Evolutionary conservation across 2,797 vertebrate species (phyloP).

Genomic region (Pagetopsis macropterus): DNA sequence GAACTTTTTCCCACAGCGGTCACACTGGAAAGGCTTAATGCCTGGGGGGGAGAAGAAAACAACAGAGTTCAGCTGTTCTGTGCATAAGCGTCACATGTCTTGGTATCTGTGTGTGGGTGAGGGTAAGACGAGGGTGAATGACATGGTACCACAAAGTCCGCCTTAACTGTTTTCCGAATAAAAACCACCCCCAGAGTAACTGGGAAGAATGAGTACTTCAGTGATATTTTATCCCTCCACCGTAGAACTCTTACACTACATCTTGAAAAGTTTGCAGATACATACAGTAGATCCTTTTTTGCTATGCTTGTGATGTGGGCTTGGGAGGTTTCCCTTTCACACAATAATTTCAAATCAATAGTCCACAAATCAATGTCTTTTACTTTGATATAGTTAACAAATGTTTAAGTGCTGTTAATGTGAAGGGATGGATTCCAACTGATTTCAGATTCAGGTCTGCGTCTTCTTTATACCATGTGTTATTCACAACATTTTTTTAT

Average conservation of each 20-base stretch:
- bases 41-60: conserved; percentile 77
- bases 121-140: background rate
- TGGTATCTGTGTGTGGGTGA: background rate
- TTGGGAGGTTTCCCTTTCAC: too few relatives aligned
- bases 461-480: too few relatives aligned
- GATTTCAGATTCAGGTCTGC: too few relatives aligned
- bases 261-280: background rate
- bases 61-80: conserved; percentile 35
- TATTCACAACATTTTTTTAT: too few relatives aligned
- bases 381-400: too few relatives aligned
- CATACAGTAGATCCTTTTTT: too few relatives aligned
- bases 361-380: too few relatives aligned
- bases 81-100: background rate
- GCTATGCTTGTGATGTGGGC: too few relatives aligned
- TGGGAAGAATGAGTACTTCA: background rate
- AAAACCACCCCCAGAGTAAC: background rate
- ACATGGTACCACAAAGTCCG: conserved; percentile 12
- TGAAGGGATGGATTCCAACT: too few relatives aligned
- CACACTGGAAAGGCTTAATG: conserved; percentile 99
- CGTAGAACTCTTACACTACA: background rate
- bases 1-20: conserved; percentile 99
- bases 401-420: too few relatives aligned
- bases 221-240: too few relatives aligned
- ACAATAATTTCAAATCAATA: too few relatives aligned
- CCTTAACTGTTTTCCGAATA: conserved; percentile 28